These are phyloP conservation scores for Hippocampus kuda DNA, from an alignment of 2,797 vertebrate genomes.

Conservation along the genomic window DNA sequence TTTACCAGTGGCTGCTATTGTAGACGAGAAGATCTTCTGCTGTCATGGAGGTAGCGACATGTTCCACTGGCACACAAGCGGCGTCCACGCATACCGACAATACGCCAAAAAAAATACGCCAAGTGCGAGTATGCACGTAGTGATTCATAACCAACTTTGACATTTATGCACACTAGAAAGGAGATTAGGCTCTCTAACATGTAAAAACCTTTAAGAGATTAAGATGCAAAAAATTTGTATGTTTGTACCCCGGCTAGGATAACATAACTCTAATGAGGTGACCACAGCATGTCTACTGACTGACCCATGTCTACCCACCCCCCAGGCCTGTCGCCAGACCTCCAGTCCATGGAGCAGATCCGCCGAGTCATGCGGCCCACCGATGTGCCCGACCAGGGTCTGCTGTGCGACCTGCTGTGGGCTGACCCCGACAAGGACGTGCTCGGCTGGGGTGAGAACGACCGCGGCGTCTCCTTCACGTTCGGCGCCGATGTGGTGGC, in stretches of 20 bases:
- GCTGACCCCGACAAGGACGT: slow-evolving; percentile 76
- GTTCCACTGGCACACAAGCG: too few relatives aligned
- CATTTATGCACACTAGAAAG: too few relatives aligned
- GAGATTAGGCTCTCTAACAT: too few relatives aligned
- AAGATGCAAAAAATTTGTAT: too few relatives aligned
- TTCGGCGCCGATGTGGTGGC: slow-evolving; percentile 76
- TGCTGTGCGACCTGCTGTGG: slow-evolving; percentile 76
- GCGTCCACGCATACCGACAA: too few relatives aligned
- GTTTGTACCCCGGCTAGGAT: not conserved
- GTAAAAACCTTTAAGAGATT: too few relatives aligned
- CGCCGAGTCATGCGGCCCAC: slow-evolving; percentile 76
- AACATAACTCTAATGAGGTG: not conserved
- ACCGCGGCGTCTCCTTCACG: slow-evolving; percentile 75
- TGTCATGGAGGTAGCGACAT: slow-evolving; percentile 67
- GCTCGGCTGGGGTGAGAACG: slow-evolving; percentile 75
- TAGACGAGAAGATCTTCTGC: slow-evolving; percentile 81
- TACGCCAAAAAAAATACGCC: too few relatives aligned
- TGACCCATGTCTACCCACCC: not conserved
- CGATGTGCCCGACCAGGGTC: slow-evolving; percentile 74
- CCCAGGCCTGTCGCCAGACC: slow-evolving; percentile 69
- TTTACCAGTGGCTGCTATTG: slow-evolving; percentile 91
- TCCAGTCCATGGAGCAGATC: slow-evolving; percentile 78
- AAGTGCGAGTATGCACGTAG: too few relatives aligned
- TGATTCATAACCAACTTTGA: too few relatives aligned
- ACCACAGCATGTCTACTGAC: not conserved